These are phyloP conservation scores for Heliconius hortense DNA, from an alignment of 2,888 invertebrate genomes.

Conservation along the genomic window DNA sequence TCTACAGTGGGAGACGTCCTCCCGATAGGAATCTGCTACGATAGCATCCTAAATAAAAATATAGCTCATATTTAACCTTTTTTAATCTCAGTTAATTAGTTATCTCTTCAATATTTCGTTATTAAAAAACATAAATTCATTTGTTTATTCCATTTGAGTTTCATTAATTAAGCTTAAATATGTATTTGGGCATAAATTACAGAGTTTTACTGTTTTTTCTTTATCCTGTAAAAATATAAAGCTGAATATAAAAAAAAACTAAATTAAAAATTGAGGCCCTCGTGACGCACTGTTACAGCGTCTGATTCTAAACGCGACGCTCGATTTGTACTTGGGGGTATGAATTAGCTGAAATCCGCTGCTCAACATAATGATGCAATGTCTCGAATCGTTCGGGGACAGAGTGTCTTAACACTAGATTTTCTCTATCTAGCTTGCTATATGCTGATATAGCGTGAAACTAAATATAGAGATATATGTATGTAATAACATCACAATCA, in stretches of 20 bases:
- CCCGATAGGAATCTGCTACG: no score
- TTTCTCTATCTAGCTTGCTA: not conserved
- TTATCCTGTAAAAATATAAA: not conserved
- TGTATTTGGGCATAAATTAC: not conserved
- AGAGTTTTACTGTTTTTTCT: not conserved
- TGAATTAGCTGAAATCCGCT: no score
- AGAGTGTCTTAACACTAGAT: not conserved
- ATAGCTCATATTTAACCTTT: not conserved
- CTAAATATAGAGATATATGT: no score
- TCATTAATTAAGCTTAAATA: not conserved
- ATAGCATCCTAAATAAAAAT: not conserved
- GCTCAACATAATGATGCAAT: no score
- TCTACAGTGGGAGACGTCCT: not conserved
- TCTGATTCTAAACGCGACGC: no score
- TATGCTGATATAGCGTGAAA: not conserved
- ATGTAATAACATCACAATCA: no score
- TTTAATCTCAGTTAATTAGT: conserved; percentile 1
- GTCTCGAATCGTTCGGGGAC: not conserved
- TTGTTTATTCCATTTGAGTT: not conserved
- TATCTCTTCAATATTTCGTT: not conserved
- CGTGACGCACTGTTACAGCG: no score
- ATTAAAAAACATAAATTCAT: conserved; percentile 9
- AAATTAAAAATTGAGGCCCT: no score
- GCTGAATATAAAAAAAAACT: no score
- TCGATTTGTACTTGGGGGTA: not conserved